Percentiles rank a stretch among this genome's conserved stretches.
phyloP scores from a whole-genome alignment of 37 sponge, comb jelly and placozoan genomes.

The Sycon ciliatum region DNA sequence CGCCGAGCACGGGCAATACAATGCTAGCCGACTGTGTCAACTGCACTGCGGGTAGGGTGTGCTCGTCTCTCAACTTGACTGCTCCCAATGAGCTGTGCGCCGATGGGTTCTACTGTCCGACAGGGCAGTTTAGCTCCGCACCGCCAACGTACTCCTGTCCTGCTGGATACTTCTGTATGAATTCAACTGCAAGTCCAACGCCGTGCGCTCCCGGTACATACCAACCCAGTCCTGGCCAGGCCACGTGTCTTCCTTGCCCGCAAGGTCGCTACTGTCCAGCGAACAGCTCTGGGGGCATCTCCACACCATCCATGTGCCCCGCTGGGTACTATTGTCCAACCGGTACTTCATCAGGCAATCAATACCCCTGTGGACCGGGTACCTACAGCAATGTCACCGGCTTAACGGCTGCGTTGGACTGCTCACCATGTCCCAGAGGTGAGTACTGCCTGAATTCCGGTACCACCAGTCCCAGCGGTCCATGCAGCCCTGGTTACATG shows the following conservation, averaged over 20 bases:
- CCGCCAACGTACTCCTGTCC: conserved; percentile 3
- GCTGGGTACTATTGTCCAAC: conserved; percentile 25
- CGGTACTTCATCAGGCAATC: conserved; percentile 14
- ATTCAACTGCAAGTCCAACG: neutral
- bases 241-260: conserved; percentile 15
- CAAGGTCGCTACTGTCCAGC: conserved; percentile 19
- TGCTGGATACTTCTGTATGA: conserved; percentile 12
- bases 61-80: neutral
- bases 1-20: neutral
- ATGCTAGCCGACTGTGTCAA: neutral
- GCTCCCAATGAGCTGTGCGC: neutral
- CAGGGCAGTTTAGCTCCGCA: neutral
- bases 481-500: conserved; percentile 5
- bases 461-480: neutral
- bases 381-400: conserved; percentile 21
- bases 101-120: conserved; percentile 20
- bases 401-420: neutral
- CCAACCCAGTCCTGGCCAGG: neutral
- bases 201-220: conserved; percentile 29
- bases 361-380: conserved; percentile 21
- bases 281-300: neutral
- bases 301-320: conserved; percentile 16
- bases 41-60: conserved; percentile 15
- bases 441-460: conserved; percentile 24
- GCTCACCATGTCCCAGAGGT: conserved; percentile 17